Percentiles rank a stretch among this genome's conserved stretches.
These are phyloP conservation scores for Hypocryptadius cinnamomeus DNA, from an alignment of 2,113 vertebrate genomes.

Conservation along the genomic window DNA sequence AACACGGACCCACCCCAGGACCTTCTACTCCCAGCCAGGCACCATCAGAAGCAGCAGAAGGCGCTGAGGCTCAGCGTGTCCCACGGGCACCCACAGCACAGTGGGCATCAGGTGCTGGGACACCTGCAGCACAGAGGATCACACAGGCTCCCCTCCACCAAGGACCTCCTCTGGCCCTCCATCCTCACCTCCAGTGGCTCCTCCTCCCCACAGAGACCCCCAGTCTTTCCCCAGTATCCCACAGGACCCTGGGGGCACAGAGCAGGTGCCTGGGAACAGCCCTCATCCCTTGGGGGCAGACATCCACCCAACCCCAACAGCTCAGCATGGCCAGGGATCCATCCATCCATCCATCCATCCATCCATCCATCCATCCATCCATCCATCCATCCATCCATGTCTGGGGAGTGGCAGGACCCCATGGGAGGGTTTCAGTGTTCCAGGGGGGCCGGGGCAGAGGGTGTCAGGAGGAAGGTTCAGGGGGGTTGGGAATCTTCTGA, in stretches of 20 bases:
- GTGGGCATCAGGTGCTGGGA: not conserved
- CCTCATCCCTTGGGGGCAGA: not conserved
- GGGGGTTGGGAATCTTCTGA: not conserved
- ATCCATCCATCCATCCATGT: not conserved
- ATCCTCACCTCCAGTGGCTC: not conserved
- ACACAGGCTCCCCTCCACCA: not conserved
- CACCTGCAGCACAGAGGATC: too few species aligned
- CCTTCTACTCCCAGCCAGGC: not conserved
- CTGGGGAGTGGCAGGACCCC: not conserved
- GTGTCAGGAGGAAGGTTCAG: not conserved
- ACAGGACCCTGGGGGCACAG: conserved; percentile 41
- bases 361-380: too few species aligned
- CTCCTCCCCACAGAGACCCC: not conserved
- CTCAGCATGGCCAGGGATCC: not conserved
- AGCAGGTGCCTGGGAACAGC: not conserved
- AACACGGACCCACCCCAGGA: not conserved
- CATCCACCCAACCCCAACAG: fast-evolving
- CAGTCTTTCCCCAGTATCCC: not conserved
- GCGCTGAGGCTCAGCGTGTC: fast-evolving
- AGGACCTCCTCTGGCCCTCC: not conserved
- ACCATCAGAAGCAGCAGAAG: not conserved
- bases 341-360: too few species aligned
- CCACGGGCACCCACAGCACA: not conserved
- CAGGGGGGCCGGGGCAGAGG: fast-evolving
- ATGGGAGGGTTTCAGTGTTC: not conserved